These are phyloP conservation scores for Mythimna ferrago DNA, from an alignment of 2,888 invertebrate genomes.

Conservation along the genomic window DNA sequence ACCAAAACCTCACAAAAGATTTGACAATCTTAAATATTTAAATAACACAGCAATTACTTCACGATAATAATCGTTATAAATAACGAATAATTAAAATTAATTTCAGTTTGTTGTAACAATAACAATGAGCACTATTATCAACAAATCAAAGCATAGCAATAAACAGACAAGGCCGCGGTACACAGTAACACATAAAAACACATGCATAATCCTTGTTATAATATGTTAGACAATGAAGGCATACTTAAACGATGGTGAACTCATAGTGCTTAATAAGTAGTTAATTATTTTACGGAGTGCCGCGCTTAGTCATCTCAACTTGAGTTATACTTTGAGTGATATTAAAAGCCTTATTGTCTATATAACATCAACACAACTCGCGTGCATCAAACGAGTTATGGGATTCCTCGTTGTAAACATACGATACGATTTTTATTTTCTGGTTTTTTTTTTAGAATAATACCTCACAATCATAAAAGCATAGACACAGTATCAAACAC, in stretches of 20 bases:
- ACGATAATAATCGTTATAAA: conserved; percentile 42
- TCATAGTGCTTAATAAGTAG: conserved; percentile 46
- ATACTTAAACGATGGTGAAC: conserved; percentile 56
- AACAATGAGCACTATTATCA: conserved; percentile 54
- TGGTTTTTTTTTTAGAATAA: background rate
- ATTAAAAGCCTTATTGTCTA: conserved; percentile 24
- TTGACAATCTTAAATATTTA: conserved; percentile 37
- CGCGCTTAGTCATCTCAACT: conserved; percentile 46
- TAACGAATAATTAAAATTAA: conserved; percentile 55
- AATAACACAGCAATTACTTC: conserved; percentile 26
- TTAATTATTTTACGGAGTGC: conserved; percentile 39
- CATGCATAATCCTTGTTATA: conserved; percentile 50
- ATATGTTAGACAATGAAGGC: conserved; percentile 53
- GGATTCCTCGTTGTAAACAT: background rate
- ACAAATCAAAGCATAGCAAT: conserved; percentile 57
- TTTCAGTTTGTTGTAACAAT: conserved; percentile 48
- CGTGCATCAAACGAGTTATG: background rate
- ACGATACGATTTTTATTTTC: no score
- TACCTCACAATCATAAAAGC: background rate
- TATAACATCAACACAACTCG: background rate
- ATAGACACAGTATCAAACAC: background rate
- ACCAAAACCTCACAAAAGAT: background rate
- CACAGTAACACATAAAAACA: conserved; percentile 48
- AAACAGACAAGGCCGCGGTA: conserved; percentile 54
- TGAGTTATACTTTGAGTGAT: conserved; percentile 18